phyloP scores from a whole-genome alignment of 2,888 invertebrate genomes.

The Germaria angustata region DNA sequence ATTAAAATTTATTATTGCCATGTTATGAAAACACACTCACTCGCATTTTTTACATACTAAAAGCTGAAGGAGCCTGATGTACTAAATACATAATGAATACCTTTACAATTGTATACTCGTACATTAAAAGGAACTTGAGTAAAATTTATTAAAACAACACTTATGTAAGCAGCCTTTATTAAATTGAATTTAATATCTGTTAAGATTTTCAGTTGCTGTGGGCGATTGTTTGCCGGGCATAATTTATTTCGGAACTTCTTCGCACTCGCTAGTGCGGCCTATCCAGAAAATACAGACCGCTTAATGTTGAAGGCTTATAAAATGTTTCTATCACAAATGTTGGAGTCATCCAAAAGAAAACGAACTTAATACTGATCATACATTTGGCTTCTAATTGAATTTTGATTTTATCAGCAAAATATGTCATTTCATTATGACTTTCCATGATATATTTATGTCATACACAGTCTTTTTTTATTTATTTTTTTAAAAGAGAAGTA shows the following conservation, averaged over 20 bases:
- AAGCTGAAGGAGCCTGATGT: neutral
- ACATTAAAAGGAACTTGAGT: neutral
- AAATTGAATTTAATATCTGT: neutral
- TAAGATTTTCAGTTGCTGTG: neutral
- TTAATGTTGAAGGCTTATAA: too few species aligned
- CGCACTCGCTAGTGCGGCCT: too few species aligned
- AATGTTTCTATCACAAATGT: too few species aligned
- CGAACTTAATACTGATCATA: too few species aligned
- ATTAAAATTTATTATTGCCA: constrained; percentile 50
- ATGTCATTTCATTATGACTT: too few species aligned
- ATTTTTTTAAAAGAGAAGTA: too few species aligned
- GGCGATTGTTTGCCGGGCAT: neutral
- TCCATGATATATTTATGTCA: too few species aligned
- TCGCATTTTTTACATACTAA: neutral
- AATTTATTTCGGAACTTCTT: neutral
- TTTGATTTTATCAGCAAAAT: too few species aligned
- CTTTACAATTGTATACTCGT: neutral
- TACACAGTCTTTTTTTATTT: too few species aligned
- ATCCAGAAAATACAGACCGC: too few species aligned
- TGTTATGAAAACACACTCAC: constrained; percentile 2
- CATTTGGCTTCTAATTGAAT: too few species aligned
- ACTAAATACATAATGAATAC: neutral
- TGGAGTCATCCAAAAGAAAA: too few species aligned
- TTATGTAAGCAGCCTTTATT: neutral
- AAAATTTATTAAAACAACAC: neutral